Conservation (phyloP, 2,888 invertebrate species). For the Netelia melanura region DNA sequence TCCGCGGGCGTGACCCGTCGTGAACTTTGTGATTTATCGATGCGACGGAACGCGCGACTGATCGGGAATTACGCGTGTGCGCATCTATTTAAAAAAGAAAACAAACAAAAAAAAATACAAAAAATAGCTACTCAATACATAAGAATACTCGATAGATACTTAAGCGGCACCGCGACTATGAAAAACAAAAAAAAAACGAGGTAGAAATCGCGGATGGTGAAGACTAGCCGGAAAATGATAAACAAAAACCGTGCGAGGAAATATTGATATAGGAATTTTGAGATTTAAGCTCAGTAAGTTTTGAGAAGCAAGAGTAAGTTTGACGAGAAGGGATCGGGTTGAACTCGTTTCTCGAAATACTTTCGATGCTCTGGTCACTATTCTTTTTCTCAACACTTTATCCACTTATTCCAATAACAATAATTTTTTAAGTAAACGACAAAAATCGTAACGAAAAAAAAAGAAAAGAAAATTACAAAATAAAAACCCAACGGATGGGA, state of each 20-base stretch:
- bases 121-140: constrained; percentile 64
- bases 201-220: constrained; percentile 27
- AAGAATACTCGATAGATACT: constrained; percentile 70
- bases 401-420: constrained; percentile 1
- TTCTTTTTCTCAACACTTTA: constrained; percentile 11
- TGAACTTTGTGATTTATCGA: constrained; percentile 62
- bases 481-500: not conserved
- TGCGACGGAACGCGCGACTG: constrained; percentile 27
- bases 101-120: constrained; percentile 47
- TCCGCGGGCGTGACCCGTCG: constrained; percentile 45
- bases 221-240: constrained; percentile 39
- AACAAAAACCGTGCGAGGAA: constrained; percentile 35
- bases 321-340: constrained; percentile 8
- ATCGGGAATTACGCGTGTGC: constrained; percentile 44
- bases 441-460: constrained; percentile 8
- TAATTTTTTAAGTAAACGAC: not conserved
- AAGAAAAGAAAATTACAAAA: not conserved
- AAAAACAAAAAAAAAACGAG: constrained; percentile 21
- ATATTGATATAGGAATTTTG: constrained; percentile 65
- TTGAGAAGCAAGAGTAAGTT: constrained; percentile 49
- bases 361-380: constrained; percentile 8
- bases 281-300: constrained; percentile 72
- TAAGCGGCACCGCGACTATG: constrained; percentile 63
- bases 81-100: constrained; percentile 58
- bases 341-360: constrained; percentile 17